These are phyloP conservation scores for Hirudinaria manillensis DNA, from an alignment of 2,888 invertebrate genomes.

Conservation along the genomic window DNA sequence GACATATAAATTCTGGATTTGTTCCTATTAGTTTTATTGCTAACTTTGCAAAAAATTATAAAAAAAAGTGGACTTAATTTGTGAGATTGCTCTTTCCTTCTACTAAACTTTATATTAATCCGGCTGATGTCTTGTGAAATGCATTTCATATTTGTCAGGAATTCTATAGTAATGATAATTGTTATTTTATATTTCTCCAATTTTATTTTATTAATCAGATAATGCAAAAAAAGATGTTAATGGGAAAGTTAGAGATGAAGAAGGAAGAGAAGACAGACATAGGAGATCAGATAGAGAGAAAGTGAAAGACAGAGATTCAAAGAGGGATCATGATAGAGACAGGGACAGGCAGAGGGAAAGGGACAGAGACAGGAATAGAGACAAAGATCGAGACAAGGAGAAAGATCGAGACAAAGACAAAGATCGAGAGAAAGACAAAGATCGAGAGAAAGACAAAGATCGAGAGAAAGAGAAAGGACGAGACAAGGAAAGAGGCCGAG, in stretches of 20 bases:
- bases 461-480: not conserved
- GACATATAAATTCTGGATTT: no score
- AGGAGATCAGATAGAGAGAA: slow-evolving; percentile 30
- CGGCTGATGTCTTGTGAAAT: no score
- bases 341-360: slow-evolving; percentile 15
- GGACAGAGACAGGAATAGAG: slow-evolving; percentile 7
- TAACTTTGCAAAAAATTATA: no score
- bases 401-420: slow-evolving; percentile 28
- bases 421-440: not conserved
- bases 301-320: slow-evolving; percentile 21
- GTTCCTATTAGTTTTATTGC: no score
- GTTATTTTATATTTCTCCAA: no score
- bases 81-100: no score
- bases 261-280: slow-evolving; percentile 29
- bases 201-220: not conserved
- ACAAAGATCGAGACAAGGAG: slow-evolving; percentile 24
- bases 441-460: not conserved
- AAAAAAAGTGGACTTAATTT: no score
- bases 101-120: no score
- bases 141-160: no score
- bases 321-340: slow-evolving; percentile 23
- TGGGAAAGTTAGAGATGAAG: slow-evolving; percentile 34
- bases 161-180: no score
- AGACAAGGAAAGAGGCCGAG: not conserved
- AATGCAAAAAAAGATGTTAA: slow-evolving; percentile 25